Conservation (phyloP, 2,888 invertebrate species). For the Drepana falcataria region DNA sequence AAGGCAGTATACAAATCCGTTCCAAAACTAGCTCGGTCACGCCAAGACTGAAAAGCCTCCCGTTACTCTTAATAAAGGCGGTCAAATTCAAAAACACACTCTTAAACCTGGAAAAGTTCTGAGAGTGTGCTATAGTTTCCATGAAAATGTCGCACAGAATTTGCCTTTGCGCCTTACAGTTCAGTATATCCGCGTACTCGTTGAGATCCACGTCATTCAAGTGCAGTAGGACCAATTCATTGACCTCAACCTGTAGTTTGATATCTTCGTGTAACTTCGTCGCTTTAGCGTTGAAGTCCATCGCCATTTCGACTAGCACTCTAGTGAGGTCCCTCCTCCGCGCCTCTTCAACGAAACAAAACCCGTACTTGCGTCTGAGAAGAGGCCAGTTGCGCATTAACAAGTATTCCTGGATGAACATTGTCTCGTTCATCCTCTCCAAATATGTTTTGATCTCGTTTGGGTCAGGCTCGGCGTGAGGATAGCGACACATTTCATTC, state of each 20-base stretch:
- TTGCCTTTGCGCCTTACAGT: conserved; percentile 10
- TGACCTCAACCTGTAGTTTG: conserved; percentile 19
- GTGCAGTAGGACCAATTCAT: conserved; percentile 43
- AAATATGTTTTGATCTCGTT: conserved; percentile 21
- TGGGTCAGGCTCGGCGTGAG: conserved; percentile 25
- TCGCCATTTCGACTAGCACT: conserved; percentile 46
- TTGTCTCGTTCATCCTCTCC: conserved; percentile 19
- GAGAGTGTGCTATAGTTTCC: conserved; percentile 44
- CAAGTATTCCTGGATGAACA: conserved; percentile 47
- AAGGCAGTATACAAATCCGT: conserved; percentile 52
- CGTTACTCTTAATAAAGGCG: conserved; percentile 33
- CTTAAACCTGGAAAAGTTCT: conserved; percentile 62
- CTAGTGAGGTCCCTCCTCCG: conserved; percentile 36
- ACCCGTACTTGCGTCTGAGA: conserved; percentile 34
- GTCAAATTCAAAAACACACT: conserved; percentile 47
- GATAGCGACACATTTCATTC: conserved; percentile 30
- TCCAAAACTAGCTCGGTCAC: conserved; percentile 48
- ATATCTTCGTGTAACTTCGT: conserved; percentile 19
- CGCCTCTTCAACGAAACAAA: conserved; percentile 41
- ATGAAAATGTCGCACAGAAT: conserved; percentile 49
- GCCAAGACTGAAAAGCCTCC: conserved; percentile 28
- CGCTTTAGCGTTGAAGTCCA: conserved; percentile 32
- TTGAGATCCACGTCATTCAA: conserved; percentile 40
- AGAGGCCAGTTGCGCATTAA: conserved; percentile 21
- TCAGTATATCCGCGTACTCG: conserved; percentile 36